A percentile compares a stretch with the other conserved stretches of the same genome.
These are phyloP conservation scores for Conus ventricosus DNA, from an alignment of 1,140 invertebrate species.

Conservation along the genomic window DNA sequence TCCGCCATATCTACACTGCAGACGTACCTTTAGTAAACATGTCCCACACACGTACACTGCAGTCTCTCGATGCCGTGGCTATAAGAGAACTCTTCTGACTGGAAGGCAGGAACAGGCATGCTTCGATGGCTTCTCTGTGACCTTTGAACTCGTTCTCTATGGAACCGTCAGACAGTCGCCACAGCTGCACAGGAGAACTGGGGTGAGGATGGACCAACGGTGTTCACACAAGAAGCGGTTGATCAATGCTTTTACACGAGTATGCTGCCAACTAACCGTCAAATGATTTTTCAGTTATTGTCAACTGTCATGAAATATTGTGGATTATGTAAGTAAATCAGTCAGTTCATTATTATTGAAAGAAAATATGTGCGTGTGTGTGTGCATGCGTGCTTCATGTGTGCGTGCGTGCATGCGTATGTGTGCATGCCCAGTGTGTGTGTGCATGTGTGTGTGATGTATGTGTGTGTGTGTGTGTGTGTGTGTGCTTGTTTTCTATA, in stretches of 20 bases:
- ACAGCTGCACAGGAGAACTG: constrained; percentile 56
- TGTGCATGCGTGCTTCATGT: neutral
- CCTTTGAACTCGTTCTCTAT: constrained; percentile 67
- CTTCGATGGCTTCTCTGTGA: constrained; percentile 67
- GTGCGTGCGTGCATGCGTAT: neutral
- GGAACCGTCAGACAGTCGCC: constrained; percentile 60
- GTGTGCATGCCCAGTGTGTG: neutral
- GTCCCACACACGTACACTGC: constrained; percentile 68
- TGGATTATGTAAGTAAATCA: too few relatives aligned
- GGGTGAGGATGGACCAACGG: too few relatives aligned
- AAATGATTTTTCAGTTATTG: too few relatives aligned
- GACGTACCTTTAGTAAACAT: constrained; percentile 61
- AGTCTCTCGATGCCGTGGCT: constrained; percentile 67
- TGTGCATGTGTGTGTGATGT: neutral
- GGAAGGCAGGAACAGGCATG: constrained; percentile 66
- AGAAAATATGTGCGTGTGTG: neutral
- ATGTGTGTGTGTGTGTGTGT: too few relatives aligned
- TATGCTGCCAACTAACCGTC: too few relatives aligned
- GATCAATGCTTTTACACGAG: too few relatives aligned
- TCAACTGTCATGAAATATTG: too few relatives aligned
- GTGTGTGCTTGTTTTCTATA: too few relatives aligned
- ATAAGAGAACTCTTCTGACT: constrained; percentile 47
- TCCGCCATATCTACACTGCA: too few relatives aligned
- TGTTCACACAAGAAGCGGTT: too few relatives aligned
- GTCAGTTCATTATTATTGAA: too few relatives aligned